Base-by-base conservation (phyloP, 2,888 invertebrate species). In the Drosophila anomalipes region DNA sequence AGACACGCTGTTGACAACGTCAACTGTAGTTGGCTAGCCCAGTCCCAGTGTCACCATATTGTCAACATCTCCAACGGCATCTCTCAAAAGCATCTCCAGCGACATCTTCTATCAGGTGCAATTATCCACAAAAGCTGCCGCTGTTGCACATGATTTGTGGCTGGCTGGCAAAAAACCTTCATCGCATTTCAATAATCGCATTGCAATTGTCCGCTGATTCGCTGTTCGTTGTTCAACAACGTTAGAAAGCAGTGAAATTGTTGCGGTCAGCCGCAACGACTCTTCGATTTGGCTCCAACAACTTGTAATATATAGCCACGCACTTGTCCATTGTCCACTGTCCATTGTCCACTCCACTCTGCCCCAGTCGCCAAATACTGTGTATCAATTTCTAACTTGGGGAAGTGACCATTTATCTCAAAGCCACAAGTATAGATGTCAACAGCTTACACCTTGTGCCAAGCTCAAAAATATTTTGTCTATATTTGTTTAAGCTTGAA, bases 191-290 rank as follows among this genome's bases (percentile, higher is more conserved):
- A 86, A 86, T 90, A 86, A 86, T 88, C 88, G 65, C 81, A 75
- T 62, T 79, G 73, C 72, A 49, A 52, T 19, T 54, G 76, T 52
- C 49, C 44, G 32, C 63, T 61, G 64, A 69, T 81, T 75, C 77
- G 41, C n/a, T 2, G 2, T 47, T 47, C 4, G 47, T 14, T 7
- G 1, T 22, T 47, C 14, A 16, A 5, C 35, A 16, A 0, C 16
- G 82, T 82, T 88, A 88, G 89, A 88, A 90, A 88, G 91, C 87
- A 87, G 87, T 82, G 87, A 88, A 90, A 88, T 88, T 86, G 75
- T 66, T 79, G 77, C 70, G 74, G 65, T 86, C 74, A 77, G 28
- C 30, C 16, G 53, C 74, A 62, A 68, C 65, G 33, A 22, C 66
- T 62, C 51, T 49, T 77, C 26, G 33, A 53, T 79, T 85, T 88